phyloP scores from a whole-genome alignment of 2,113 vertebrate genomes.

The Plecturocebus donacophilus region DNA sequence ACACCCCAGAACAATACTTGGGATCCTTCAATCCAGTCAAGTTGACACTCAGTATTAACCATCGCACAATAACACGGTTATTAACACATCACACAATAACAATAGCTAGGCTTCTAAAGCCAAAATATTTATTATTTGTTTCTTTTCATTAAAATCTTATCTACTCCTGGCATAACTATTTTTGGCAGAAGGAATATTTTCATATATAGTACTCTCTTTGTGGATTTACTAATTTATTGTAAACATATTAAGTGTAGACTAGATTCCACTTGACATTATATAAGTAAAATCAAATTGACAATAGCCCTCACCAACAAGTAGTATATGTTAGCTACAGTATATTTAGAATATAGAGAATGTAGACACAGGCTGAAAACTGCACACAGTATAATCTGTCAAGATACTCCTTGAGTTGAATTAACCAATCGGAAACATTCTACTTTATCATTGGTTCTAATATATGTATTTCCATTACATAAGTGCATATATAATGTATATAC shows the following conservation, averaged over 20 bases:
- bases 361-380: neutral
- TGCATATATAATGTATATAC: neutral
- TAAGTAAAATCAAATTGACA: neutral
- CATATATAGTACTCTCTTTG: neutral
- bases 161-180: accelerated
- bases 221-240: neutral
- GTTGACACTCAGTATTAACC: no score
- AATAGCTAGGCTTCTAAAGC: neutral
- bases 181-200: neutral
- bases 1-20: no score
- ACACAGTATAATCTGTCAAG: neutral
- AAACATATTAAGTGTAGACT: neutral
- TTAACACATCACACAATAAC: no score
- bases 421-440: neutral
- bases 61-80: neutral
- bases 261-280: neutral
- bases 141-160: neutral
- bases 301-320: neutral
- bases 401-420: neutral
- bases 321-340: neutral
- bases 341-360: neutral
- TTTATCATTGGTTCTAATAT: neutral
- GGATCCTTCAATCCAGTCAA: no score
- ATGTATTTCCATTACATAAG: neutral
- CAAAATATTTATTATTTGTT: neutral